phyloP scores from a whole-genome alignment of 1,140 invertebrate species.

The Danaus plexippus region DNA sequence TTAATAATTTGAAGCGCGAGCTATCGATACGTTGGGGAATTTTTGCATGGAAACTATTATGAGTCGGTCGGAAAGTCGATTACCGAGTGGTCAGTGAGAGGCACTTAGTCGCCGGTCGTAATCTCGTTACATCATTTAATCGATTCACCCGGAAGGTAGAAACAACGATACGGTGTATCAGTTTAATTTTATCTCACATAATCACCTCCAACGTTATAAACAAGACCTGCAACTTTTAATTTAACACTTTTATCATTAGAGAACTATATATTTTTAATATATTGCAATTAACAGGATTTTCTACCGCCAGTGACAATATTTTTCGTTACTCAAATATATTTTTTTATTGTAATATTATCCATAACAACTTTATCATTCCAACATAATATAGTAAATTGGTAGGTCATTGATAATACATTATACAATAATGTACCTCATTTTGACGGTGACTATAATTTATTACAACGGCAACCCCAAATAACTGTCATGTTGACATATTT shows the following conservation, averaged over 20 bases:
- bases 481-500: constrained; percentile 1
- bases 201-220: constrained; percentile 17
- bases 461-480: too few relatives aligned
- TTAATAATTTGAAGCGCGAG: too few relatives aligned
- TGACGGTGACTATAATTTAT: too few relatives aligned
- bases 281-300: neutral
- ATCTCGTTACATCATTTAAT: constrained; percentile 37
- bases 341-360: too few relatives aligned
- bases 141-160: constrained; percentile 34
- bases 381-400: constrained; percentile 2
- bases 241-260: neutral
- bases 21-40: neutral
- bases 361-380: neutral
- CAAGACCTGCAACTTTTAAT: neutral
- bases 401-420: too few relatives aligned
- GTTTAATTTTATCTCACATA: constrained; percentile 21
- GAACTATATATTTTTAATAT: neutral
- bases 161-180: constrained; percentile 7
- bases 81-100: constrained; percentile 35
- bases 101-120: constrained; percentile 46
- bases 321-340: too few relatives aligned
- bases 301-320: too few relatives aligned
- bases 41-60: constrained; percentile 7
- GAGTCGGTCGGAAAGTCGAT: constrained; percentile 27
- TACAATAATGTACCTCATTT: too few relatives aligned